Evolutionary conservation across 2,888 invertebrate genomes (phyloP).

Genomic region (Acanthosepion lycidas): DNA sequence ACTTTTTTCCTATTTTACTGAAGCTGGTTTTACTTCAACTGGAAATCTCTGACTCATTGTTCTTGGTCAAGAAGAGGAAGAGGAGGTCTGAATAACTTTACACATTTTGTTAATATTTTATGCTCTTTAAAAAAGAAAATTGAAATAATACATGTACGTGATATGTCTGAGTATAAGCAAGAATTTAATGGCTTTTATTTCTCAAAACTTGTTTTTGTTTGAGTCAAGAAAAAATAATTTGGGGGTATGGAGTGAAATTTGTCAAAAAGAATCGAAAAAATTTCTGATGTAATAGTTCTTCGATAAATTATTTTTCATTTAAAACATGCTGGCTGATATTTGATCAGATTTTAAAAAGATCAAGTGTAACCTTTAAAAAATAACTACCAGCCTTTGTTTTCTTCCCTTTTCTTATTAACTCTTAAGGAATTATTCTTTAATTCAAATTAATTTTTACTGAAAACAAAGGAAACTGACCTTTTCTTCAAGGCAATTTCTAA

Average conservation of each 20-base stretch:
- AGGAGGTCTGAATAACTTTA: neutral
- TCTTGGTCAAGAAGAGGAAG: neutral
- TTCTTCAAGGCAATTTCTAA: neutral
- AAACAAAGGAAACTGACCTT: slow-evolving; percentile 3
- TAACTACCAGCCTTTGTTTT: neutral
- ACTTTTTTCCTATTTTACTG: no score
- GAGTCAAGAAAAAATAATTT: neutral
- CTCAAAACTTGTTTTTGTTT: neutral
- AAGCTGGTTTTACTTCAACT: neutral
- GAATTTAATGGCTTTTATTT: neutral
- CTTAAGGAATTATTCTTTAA: neutral
- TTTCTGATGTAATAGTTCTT: neutral
- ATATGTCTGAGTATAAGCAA: neutral
- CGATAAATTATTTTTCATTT: neutral
- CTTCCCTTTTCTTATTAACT: neutral
- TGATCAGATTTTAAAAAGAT: neutral
- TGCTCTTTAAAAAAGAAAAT: neutral
- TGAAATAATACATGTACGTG: neutral
- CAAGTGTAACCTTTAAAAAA: neutral
- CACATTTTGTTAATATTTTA: neutral
- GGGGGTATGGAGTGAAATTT: neutral
- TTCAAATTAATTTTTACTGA: neutral
- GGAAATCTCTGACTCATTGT: neutral
- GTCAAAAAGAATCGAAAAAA: neutral
- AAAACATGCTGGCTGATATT: neutral